phyloP scores from a whole-genome alignment of 2,797 vertebrate species.

The Huso huso region DNA sequence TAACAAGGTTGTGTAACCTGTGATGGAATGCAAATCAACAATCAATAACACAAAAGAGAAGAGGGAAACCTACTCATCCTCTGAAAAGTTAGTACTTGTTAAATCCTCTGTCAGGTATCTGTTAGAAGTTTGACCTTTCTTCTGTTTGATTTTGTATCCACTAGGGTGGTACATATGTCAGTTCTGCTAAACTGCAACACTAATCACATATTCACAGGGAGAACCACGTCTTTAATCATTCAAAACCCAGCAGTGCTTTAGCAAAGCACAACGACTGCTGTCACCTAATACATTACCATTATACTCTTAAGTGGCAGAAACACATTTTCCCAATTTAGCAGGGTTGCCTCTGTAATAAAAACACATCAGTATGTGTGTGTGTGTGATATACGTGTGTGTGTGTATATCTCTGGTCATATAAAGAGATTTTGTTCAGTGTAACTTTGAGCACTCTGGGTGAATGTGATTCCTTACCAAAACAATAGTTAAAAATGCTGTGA shows the following conservation, averaged over 20 bases:
- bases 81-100: too few relatives aligned
- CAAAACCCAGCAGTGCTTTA: constrained; percentile 17
- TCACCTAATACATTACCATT: constrained; percentile 29
- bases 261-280: constrained; percentile 19
- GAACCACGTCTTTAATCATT: constrained; percentile 25
- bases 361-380: background rate
- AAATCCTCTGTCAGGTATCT: constrained; percentile 3
- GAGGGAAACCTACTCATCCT: too few relatives aligned
- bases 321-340: constrained; percentile 17
- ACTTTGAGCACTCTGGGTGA: too few relatives aligned
- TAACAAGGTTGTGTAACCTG: too few relatives aligned
- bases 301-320: constrained; percentile 20
- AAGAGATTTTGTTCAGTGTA: too few relatives aligned
- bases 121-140: constrained; percentile 9
- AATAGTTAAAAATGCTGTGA: too few relatives aligned
- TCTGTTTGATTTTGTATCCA: constrained; percentile 11
- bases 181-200: constrained; percentile 15
- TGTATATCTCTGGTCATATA: background rate
- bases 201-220: constrained; percentile 15
- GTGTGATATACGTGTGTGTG: too few relatives aligned
- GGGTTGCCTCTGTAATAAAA: background rate
- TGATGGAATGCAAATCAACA: too few relatives aligned
- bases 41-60: too few relatives aligned
- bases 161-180: constrained; percentile 6
- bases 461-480: too few relatives aligned